Conservation (phyloP, 2,113 vertebrate genomes). For the Strix uralensis region DNA sequence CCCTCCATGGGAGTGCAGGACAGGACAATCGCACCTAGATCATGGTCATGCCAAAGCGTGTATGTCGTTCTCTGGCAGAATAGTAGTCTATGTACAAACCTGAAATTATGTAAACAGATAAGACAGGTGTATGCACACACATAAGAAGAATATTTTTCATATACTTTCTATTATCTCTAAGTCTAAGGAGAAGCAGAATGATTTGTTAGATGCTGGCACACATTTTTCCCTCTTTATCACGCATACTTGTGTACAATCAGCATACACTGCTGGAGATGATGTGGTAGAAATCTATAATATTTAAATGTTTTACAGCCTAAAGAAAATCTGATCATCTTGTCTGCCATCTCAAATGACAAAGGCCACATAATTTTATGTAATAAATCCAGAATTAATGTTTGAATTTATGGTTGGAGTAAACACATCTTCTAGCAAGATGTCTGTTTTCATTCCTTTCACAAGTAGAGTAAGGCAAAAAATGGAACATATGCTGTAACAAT, state of each 20-base stretch:
- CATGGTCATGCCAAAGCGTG: fast-evolving
- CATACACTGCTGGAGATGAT: neutral
- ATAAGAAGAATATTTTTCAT: neutral
- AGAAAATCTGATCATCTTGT: constrained; percentile 15
- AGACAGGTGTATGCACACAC: neutral
- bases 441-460: constrained; percentile 46
- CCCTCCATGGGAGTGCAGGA: neutral
- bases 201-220: neutral
- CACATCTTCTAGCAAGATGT: constrained; percentile 39
- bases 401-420: constrained; percentile 46
- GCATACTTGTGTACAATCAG: neutral
- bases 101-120: neutral
- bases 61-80: neutral
- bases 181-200: neutral
- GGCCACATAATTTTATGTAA: constrained; percentile 34
- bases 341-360: constrained; percentile 38
- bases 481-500: constrained; percentile 36
- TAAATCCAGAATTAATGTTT: constrained; percentile 54
- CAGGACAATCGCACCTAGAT: neutral
- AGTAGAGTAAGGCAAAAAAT: constrained; percentile 43
- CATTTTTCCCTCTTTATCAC: neutral
- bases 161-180: neutral
- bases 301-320: constrained; percentile 14
- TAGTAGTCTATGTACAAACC: neutral
- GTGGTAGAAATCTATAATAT: constrained; percentile 19